Evolutionary conservation across 2,113 vertebrate genomes (phyloP).

Genomic region (Antechinus flavipes): DNA sequence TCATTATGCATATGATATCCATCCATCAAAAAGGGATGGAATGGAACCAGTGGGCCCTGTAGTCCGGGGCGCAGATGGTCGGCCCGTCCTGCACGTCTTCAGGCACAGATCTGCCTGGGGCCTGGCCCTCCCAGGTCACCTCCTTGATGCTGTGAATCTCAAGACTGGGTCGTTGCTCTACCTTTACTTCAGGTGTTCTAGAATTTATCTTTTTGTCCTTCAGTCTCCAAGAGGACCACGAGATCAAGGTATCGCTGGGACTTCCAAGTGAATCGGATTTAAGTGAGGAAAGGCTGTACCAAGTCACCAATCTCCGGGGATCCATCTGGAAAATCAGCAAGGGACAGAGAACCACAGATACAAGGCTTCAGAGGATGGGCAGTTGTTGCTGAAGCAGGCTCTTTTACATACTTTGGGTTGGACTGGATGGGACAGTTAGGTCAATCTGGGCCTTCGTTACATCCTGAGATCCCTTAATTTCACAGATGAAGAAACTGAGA

Average conservation of each 20-base stretch:
- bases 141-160: background rate
- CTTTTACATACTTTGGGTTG: background rate
- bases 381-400: background rate
- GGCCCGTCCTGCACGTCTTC: conserved; percentile 52
- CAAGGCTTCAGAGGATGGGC: background rate
- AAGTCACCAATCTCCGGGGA: no score
- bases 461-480: background rate
- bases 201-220: background rate
- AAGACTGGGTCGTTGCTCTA: background rate
- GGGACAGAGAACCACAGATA: background rate
- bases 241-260: no score
- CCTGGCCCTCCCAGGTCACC: conserved; percentile 71
- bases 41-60: conserved; percentile 79
- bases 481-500: background rate
- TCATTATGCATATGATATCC: conserved; percentile 82
- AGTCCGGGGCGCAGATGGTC: conserved; percentile 80
- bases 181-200: background rate
- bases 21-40: conserved; percentile 83
- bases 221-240: no score
- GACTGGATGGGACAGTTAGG: background rate
- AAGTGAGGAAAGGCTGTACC: no score
- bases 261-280: no score
- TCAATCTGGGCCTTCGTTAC: background rate
- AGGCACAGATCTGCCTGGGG: conserved; percentile 75
- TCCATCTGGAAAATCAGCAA: background rate